Conservation (phyloP, 2,888 invertebrate genomes). For the Aromia moschata region DNA sequence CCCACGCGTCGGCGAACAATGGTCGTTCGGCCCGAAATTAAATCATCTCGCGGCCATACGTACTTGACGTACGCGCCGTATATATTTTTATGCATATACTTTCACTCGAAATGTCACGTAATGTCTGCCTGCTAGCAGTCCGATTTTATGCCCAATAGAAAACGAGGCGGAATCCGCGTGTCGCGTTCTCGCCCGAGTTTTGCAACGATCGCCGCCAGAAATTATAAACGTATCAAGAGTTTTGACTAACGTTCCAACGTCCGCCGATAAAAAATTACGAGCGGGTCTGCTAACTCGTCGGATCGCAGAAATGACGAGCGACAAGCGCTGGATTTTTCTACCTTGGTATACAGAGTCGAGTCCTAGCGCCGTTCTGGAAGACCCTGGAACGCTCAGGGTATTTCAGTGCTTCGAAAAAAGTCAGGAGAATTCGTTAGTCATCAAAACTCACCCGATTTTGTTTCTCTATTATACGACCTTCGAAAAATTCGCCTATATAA, state of each 20-base stretch:
- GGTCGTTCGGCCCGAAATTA: background rate
- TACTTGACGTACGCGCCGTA: background rate
- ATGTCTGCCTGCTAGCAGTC: background rate
- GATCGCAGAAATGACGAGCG: too few relatives aligned
- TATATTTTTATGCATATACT: background rate
- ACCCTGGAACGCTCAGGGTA: too few relatives aligned
- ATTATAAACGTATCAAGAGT: slow-evolving; percentile 3
- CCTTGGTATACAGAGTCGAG: too few relatives aligned
- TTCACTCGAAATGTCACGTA: slow-evolving; percentile 5
- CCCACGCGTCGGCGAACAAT: background rate
- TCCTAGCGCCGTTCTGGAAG: too few relatives aligned
- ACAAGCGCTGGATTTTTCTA: too few relatives aligned
- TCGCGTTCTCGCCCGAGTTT: background rate
- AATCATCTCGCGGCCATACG: background rate
- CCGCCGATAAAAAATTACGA: background rate
- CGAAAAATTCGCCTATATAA: too few relatives aligned
- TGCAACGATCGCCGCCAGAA: background rate
- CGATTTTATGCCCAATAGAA: background rate
- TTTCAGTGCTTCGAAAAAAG: too few relatives aligned
- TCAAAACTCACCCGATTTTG: too few relatives aligned
- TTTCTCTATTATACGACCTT: too few relatives aligned
- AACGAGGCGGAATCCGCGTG: background rate
- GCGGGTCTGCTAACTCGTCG: too few relatives aligned
- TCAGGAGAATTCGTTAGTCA: too few relatives aligned
- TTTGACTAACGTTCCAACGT: background rate